A percentile compares a stretch with the other conserved stretches of the same genome.
These are phyloP conservation scores for Brachypodius melanocephalos DNA, from an alignment of 2,113 vertebrate species.

Conservation along the genomic window DNA sequence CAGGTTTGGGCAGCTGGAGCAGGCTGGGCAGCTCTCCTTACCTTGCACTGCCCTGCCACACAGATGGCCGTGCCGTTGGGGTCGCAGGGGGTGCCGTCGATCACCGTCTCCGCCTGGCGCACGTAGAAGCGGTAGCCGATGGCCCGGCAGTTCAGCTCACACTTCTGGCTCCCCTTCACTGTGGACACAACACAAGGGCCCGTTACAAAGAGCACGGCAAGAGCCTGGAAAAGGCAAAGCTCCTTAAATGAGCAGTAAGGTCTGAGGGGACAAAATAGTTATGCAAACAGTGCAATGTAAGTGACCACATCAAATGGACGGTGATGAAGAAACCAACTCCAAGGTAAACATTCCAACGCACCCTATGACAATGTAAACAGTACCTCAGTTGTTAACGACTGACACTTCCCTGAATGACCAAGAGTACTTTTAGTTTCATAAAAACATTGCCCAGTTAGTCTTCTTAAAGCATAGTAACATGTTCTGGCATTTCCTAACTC, in stretches of 20 bases:
- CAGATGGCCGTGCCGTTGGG: conserved; percentile 82
- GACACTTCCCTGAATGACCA: background rate
- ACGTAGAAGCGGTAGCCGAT: conserved; percentile 93
- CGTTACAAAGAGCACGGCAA: background rate
- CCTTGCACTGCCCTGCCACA: conserved; percentile 88
- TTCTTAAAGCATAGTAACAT: background rate
- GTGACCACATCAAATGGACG: background rate
- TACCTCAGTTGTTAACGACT: background rate
- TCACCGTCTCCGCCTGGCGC: conserved; percentile 83
- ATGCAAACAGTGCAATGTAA: background rate
- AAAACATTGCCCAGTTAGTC: background rate
- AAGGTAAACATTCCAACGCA: background rate
- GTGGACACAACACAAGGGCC: background rate
- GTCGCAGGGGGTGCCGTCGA: conserved; percentile 90
- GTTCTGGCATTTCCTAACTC: background rate
- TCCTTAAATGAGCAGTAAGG: background rate
- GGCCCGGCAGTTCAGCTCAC: conserved; percentile 90
- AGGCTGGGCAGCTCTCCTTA: conserved; percentile 60
- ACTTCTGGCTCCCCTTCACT: conserved; percentile 84
- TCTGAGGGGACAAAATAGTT: background rate
- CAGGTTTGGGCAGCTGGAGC: accelerated
- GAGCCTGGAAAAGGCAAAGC: background rate
- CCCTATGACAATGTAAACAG: background rate
- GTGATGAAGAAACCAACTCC: background rate
- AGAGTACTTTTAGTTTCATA: background rate